Conservation (phyloP, 53 echinoderm and acorn worm genomes). For the Crossaster papposus region DNA sequence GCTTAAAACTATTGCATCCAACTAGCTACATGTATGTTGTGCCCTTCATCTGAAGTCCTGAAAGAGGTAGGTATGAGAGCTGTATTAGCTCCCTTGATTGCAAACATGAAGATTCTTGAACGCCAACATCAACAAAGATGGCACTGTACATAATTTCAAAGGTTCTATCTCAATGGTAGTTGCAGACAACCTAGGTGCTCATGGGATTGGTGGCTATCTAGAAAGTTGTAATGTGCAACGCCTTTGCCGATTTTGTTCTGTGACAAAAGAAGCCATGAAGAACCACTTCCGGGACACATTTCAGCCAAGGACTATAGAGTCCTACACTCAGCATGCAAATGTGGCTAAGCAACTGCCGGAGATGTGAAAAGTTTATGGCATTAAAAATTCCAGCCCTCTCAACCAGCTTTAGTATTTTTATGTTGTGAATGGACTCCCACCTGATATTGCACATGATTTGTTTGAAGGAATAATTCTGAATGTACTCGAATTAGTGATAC, state of each 20-base stretch:
- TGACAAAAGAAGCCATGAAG: conserved; percentile 20
- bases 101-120: conserved; percentile 29
- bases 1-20: conserved; percentile 44
- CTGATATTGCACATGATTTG: conserved; percentile 65
- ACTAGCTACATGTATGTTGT: conserved; percentile 31
- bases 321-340: conserved; percentile 48
- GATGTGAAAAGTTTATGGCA: conserved; percentile 53
- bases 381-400: conserved; percentile 41
- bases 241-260: conserved; percentile 38
- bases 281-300: conserved; percentile 12
- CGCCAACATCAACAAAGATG: conserved; percentile 26
- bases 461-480: conserved; percentile 66
- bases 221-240: conserved; percentile 37
- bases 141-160: conserved; percentile 44
- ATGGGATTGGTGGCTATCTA: conserved; percentile 31
- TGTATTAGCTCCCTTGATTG: conserved; percentile 25
- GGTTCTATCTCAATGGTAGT: conserved; percentile 51
- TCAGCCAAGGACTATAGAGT: conserved; percentile 33
- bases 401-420: conserved; percentile 61
- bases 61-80: conserved; percentile 19
- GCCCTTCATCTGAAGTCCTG: conserved; percentile 24
- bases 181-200: conserved; percentile 46
- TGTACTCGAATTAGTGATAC: conserved; percentile 27
- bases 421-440: conserved; percentile 52
- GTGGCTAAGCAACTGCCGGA: conserved; percentile 11